Base-by-base conservation (phyloP, 2,797 vertebrate species). In the Gouania willdenowi region DNA sequence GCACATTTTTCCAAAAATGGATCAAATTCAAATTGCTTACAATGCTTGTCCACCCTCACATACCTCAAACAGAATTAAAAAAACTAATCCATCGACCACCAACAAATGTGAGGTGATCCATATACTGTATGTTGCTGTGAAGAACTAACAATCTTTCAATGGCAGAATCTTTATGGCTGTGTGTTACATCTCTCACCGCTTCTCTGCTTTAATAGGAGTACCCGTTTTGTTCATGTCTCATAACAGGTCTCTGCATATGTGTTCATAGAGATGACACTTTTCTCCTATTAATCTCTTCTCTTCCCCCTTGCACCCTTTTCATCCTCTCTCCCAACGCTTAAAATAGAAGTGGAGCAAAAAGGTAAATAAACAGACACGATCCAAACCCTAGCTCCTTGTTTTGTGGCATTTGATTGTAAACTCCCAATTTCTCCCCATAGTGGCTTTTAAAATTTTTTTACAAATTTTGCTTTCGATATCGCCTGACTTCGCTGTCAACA, bases 281-380 rank as follows among this genome's bases (percentile, higher is more conserved):
- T 97, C 95, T 93, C 95, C 93, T 95, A 92, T 94, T 97, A 95
- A 98, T 96, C 94, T 98, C 89, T 93, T 93, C 95, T 91, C 89
- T 76, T 61, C 88, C 92, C 86, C 86, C 92, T 94, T 92, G 89
- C 91, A 94, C 90, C 89, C 89, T 91, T 91, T 93, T 93, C 93
- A 89, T 92, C 93, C 95, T 97, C 90, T 94, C 95, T 94, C 92
- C 94, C 90, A 90, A 99, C 93, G 95, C 97, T 94, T 95, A 97
- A 98, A 99, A 99, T 99, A 99, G 97, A 99, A 99, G 97, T 99
- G 95, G 97, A 99, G 89, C 97, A 99, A 98, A 99, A 99, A 99
- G 97, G 97, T 99, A 99, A 99, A 98, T 98, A 94, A n/a, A 95
- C 77, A 85, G 92, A 91, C 85, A 92, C 91, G 86, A 92, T 91